These are phyloP conservation scores for Sinohyriopsis cumingii DNA, from an alignment of 2,888 invertebrate species.

Conservation along the genomic window DNA sequence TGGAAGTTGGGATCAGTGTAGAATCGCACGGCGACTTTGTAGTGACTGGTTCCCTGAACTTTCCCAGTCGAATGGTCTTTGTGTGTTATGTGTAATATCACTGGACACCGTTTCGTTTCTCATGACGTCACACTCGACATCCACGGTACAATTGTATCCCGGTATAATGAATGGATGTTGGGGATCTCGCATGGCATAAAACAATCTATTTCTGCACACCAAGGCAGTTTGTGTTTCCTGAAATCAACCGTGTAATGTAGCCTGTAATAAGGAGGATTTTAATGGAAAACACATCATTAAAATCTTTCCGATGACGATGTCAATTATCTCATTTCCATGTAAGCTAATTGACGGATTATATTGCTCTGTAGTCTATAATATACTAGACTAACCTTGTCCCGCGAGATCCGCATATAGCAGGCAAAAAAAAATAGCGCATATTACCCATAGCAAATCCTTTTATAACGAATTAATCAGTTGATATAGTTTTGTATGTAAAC, in stretches of 20 bases:
- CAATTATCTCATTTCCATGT: too few species aligned
- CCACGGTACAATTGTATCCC: constrained; percentile 37
- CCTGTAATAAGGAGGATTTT: background rate
- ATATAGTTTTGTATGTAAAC: too few species aligned
- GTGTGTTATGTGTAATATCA: background rate
- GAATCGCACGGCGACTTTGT: constrained; percentile 20
- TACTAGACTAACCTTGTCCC: too few species aligned
- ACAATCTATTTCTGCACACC: constrained; percentile 33
- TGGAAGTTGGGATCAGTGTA: constrained; percentile 19
- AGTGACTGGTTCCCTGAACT: constrained; percentile 16
- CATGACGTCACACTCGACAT: constrained; percentile 33
- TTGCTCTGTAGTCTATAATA: too few species aligned
- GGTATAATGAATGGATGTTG: constrained; percentile 32
- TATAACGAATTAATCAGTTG: too few species aligned
- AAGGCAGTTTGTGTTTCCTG: constrained; percentile 21
- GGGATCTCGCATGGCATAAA: constrained; percentile 41
- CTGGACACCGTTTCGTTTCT: constrained; percentile 23
- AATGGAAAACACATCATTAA: background rate
- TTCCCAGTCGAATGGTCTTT: background rate
- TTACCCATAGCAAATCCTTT: too few species aligned
- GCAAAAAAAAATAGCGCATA: too few species aligned
- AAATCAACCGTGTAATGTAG: too few species aligned
- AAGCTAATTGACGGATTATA: too few species aligned
- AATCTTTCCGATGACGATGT: too few species aligned
- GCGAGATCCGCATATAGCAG: too few species aligned